Base-by-base conservation (phyloP, 2,113 vertebrate species). In the Ciconia maguari region DNA sequence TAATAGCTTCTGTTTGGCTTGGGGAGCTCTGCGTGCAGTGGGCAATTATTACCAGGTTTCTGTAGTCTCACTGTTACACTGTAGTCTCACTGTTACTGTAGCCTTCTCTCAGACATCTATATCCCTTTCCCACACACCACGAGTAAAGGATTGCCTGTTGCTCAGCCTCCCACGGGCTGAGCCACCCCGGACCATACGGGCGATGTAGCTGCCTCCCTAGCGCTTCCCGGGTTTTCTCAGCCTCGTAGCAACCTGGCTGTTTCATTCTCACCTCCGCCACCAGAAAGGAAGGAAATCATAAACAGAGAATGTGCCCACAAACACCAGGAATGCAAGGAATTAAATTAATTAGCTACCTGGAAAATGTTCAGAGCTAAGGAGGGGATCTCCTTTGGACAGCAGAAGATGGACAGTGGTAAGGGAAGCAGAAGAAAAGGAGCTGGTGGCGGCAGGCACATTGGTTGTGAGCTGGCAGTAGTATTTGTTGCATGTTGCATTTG, bases 101-200 rank as follows among this genome's bases (percentile, higher is more conserved):
- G 0, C 26, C 34, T 75, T 29, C 32, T 71, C 85, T 79, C 52
- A 55, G 48, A 22, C 19, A 61, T 42, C 25, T 42, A 17, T 51
- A 46, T 89, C 41, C 21, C 48, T 84, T 91, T 85, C 42, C n/a
- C 42, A n/a, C 10, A 68, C 3, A 4, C 44, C 0, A 0, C 2
- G 1, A 51, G 7, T 68, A 54, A 54, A 75, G 21, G 7, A 52
- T 34, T 61, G 25, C 36, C 25, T 81, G 25, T 81, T 1, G 0
- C 36, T 54, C 29, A 60, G 32, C 17, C 30, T 87, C 42, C 42
- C 54, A 8, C 6, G 6, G 61, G 32, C 49, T 89, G 48, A 69
- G 48, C 62, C 7, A 3, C 46, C 27, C 25, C 3, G 1, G 32
- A 52, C 55, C n/a, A 7, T 12, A 16, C 0, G 0, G 34, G 16